Percentiles rank a stretch among this genome's conserved stretches.
These are phyloP conservation scores for Trichonephila clavipes DNA, from an alignment of 1,140 invertebrate species.

Conservation along the genomic window DNA sequence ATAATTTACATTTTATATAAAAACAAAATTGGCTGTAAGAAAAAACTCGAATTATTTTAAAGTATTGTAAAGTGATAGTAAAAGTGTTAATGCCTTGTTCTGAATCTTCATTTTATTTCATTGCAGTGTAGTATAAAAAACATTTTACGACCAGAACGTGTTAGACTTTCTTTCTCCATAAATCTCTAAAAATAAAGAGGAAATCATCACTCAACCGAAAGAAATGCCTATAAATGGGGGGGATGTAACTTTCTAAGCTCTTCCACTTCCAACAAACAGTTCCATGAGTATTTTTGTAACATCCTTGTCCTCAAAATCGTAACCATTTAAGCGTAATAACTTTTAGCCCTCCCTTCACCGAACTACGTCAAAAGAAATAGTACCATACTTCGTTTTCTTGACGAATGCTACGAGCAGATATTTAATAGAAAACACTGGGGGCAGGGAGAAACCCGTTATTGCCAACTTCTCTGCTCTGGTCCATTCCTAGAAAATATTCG, in stretches of 20 bases:
- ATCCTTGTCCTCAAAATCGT: not conserved
- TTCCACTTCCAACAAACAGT: not conserved
- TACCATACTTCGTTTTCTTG: not conserved
- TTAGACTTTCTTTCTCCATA: too few relatives aligned
- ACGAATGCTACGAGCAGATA: conserved; percentile 20
- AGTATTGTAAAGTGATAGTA: too few relatives aligned
- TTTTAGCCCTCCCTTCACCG: not conserved
- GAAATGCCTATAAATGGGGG: not conserved
- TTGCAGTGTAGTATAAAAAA: too few relatives aligned
- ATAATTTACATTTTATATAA: too few relatives aligned
- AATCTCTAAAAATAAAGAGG: not conserved
- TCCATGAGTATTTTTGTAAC: conserved; percentile 1
- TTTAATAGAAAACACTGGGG: conserved; percentile 29
- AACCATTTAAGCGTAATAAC: conserved; percentile 25
- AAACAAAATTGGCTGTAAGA: too few relatives aligned
- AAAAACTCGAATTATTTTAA: too few relatives aligned
- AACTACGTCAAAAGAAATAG: not conserved
- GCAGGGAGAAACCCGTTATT: not conserved
- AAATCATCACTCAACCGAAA: not conserved
- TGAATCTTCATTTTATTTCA: too few relatives aligned
- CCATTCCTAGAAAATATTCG: conserved; percentile 41
- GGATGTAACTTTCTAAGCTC: not conserved
- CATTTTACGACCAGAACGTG: too few relatives aligned
- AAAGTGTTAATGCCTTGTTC: too few relatives aligned
- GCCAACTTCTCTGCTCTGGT: not conserved